Conservation (phyloP, 2,888 invertebrate species). For the Acrobasis suavella region DNA sequence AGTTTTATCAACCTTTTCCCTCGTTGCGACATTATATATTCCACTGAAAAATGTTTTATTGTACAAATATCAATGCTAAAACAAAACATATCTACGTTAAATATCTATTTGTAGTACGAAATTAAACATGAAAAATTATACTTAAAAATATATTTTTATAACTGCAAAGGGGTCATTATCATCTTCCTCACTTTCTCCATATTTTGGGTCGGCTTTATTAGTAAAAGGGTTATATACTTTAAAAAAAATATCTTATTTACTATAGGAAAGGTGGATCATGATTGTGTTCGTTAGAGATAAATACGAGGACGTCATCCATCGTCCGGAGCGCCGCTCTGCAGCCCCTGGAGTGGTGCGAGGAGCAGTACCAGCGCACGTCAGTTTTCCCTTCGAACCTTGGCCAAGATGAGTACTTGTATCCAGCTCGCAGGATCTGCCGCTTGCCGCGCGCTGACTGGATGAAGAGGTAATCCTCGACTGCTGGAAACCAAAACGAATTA, state of each 20-base stretch:
- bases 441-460: conserved; percentile 11
- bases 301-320: conserved; percentile 25
- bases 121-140: too few relatives aligned
- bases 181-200: too few relatives aligned
- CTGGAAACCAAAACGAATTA: neutral
- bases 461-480: neutral
- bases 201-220: too few relatives aligned
- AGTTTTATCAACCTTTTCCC: conserved; percentile 36
- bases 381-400: neutral
- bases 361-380: conserved; percentile 24
- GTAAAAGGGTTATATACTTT: too few relatives aligned
- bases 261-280: neutral
- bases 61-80: neutral
- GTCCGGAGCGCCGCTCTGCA: neutral
- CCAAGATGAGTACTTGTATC: conserved; percentile 12
- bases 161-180: too few relatives aligned
- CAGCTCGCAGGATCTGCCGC: neutral
- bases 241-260: too few relatives aligned
- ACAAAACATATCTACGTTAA: neutral
- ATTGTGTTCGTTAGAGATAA: conserved; percentile 1
- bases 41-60: conserved; percentile 25
- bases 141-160: too few relatives aligned
- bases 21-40: conserved; percentile 29
- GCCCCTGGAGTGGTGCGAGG: neutral
- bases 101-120: neutral